Evolutionary conservation across 2,888 invertebrate species (phyloP).

Genomic region (Steinernema hermaphroditum): DNA sequence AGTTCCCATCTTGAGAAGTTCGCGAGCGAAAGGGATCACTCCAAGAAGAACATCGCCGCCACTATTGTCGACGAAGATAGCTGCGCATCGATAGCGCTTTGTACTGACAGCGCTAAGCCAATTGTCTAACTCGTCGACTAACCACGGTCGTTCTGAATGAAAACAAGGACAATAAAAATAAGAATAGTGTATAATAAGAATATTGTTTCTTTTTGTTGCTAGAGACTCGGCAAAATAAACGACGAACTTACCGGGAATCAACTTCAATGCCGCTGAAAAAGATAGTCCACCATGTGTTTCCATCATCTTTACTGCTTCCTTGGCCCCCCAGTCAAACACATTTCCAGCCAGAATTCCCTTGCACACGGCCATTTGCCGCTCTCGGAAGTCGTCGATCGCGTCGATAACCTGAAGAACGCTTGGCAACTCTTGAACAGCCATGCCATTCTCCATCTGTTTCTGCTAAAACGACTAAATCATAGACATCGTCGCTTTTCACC

Average conservation of each 20-base stretch:
- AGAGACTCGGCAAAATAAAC: too few species aligned
- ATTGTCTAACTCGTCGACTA: constrained; percentile 81
- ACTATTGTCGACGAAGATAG: constrained; percentile 93
- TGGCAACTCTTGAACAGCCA: constrained; percentile 77
- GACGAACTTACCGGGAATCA: constrained; percentile 75
- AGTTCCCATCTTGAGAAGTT: constrained; percentile 78
- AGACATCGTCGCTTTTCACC: background rate
- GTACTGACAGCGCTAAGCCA: constrained; percentile 77
- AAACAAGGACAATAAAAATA: too few species aligned
- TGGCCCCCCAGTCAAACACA: constrained; percentile 97
- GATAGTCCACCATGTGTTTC: constrained; percentile 77
- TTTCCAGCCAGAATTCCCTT: constrained; percentile 78
- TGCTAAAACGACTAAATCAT: constrained; percentile 71
- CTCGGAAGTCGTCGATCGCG: constrained; percentile 70
- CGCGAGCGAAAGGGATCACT: constrained; percentile 85
- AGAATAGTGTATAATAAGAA: too few species aligned
- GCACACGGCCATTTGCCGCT: constrained; percentile 70
- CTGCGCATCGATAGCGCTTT: constrained; percentile 78
- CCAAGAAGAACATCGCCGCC: constrained; percentile 91
- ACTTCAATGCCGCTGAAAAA: constrained; percentile 79
- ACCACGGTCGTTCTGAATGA: constrained; percentile 82
- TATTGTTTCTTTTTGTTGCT: too few species aligned
- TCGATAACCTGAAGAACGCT: constrained; percentile 76
- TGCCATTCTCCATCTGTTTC: constrained; percentile 83
- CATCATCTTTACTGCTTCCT: constrained; percentile 82